Conservation (phyloP, 2,888 invertebrate species). For the Coelopa pilipes region DNA sequence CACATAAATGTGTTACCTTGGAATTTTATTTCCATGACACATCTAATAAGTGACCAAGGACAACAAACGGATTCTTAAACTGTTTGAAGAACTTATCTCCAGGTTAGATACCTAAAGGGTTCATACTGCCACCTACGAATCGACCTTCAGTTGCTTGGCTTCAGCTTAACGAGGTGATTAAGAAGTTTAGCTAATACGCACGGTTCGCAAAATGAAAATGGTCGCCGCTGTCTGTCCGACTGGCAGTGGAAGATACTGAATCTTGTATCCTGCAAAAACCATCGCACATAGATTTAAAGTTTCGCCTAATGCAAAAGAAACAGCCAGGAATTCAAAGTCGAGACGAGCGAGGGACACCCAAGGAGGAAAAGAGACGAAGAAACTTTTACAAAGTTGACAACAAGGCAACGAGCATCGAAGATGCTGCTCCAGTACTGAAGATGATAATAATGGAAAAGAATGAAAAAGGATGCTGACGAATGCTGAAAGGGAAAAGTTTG, state of each 20-base stretch:
- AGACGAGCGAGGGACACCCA: neutral
- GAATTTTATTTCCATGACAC: too few relatives aligned
- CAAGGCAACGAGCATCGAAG: neutral
- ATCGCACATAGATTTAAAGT: too few relatives aligned
- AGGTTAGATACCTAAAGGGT: neutral
- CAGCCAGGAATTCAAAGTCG: neutral
- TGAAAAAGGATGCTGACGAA: conserved; percentile 1
- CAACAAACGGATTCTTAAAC: neutral
- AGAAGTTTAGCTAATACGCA: conserved; percentile 21
- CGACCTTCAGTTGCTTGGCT: too few relatives aligned
- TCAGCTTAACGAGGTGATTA: conserved; percentile 31
- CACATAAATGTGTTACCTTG: too few relatives aligned
- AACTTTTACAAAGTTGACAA: conserved; percentile 30
- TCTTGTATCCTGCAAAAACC: neutral
- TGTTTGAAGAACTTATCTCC: neutral
- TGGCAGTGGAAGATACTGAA: neutral
- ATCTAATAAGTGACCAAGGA: too few relatives aligned
- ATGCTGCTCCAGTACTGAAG: too few relatives aligned
- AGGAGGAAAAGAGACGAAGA: conserved; percentile 2
- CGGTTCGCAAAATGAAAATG: conserved; percentile 15
- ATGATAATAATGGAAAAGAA: neutral
- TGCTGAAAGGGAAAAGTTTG: neutral
- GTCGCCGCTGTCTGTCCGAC: neutral
- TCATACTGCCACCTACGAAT: neutral
- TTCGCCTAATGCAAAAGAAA: neutral